These are phyloP conservation scores for Anhinga rufa DNA, from an alignment of 2,113 vertebrate species.

Conservation along the genomic window DNA sequence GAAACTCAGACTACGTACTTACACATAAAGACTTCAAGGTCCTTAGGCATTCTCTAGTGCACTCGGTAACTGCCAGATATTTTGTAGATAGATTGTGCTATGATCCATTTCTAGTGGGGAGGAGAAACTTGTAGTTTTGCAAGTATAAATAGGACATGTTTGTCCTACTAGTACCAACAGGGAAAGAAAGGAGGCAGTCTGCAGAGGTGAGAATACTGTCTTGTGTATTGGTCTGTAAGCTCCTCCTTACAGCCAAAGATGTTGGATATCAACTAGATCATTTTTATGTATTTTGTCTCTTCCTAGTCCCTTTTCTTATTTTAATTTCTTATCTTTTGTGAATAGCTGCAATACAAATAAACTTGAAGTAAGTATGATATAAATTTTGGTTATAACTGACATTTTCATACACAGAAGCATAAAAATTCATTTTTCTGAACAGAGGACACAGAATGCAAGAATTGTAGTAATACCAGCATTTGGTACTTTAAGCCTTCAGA, in stretches of 20 bases:
- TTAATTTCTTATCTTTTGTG: neutral
- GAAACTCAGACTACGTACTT: neutral
- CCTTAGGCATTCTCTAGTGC: neutral
- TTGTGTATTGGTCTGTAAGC: neutral
- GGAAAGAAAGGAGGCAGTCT: neutral
- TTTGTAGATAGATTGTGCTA: neutral
- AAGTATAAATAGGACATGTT: neutral
- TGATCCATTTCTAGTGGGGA: neutral
- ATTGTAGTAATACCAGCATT: neutral
- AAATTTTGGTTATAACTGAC: neutral
- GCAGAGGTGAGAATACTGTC: neutral
- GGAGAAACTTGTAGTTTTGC: neutral
- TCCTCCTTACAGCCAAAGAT: neutral
- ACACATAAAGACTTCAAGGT: neutral
- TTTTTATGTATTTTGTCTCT: neutral
- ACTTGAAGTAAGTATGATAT: neutral
- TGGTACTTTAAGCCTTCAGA: neutral
- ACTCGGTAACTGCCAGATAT: neutral
- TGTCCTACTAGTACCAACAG: neutral
- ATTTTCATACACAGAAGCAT: neutral
- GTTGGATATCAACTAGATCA: neutral
- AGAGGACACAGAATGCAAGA: neutral
- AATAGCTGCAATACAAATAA: neutral
- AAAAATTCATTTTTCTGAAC: neutral
- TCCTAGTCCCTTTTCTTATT: neutral